phyloP scores from a whole-genome alignment of 2,113 vertebrate species.

The Sorex araneus region DNA sequence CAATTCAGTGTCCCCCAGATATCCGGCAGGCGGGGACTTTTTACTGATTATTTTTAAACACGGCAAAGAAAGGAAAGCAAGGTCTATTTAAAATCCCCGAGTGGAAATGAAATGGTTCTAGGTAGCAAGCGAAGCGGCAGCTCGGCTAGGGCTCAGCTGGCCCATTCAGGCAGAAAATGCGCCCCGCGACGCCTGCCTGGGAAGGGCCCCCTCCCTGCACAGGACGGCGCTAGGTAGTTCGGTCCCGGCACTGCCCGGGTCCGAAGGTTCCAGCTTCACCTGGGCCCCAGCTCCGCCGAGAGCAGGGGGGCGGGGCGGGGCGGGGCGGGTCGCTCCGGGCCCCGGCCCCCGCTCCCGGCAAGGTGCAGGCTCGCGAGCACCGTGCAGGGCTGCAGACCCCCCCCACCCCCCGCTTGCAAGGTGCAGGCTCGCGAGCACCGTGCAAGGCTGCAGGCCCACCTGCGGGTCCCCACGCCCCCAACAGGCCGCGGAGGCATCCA shows the following conservation, averaged over 20 bases:
- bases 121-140: conserved; percentile 2
- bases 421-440: no score
- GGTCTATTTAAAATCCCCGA: conserved; percentile 30
- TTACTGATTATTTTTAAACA: conserved; percentile 30
- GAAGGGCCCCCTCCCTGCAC: conserved; percentile 63
- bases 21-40: background rate
- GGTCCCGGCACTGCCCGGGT: conserved; percentile 26
- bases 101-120: conserved; percentile 10
- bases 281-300: background rate
- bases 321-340: no score
- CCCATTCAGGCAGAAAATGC: conserved; percentile 71
- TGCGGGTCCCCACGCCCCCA: background rate
- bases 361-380: no score
- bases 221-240: conserved; percentile 71
- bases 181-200: background rate
- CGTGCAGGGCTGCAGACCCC: no score
- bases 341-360: no score
- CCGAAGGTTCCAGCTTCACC: conserved; percentile 54
- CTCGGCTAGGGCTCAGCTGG: conserved; percentile 65
- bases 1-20: background rate
- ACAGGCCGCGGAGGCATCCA: conserved; percentile 4
- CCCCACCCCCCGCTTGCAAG: no score
- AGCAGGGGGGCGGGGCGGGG: background rate
- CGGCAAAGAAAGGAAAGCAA: conserved; percentile 51
- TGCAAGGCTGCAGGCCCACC: background rate